Percentiles rank a stretch among this genome's conserved stretches.
Evolutionary conservation across 2,797 vertebrate genomes (phyloP).

Genomic region (Onychomys arenicola): DNA sequence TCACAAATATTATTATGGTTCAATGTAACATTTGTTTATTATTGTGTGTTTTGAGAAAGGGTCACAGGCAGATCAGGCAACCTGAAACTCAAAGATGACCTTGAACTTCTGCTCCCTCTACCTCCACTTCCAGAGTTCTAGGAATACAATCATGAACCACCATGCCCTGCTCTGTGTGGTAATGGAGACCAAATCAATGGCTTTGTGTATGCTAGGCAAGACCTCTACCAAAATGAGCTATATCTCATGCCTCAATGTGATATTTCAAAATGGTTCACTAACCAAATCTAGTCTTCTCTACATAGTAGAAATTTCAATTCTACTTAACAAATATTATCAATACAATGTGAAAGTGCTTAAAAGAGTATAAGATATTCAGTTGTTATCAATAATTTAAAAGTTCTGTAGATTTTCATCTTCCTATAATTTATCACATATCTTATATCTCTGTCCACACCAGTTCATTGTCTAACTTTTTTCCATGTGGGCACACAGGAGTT

Average conservation of each 20-base stretch:
- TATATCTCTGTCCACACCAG: neutral
- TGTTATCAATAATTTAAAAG: neutral
- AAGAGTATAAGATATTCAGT: neutral
- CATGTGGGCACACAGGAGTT: neutral
- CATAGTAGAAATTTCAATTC: conserved; percentile 6
- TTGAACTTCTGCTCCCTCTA: neutral
- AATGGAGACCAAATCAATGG: neutral
- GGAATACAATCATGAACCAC: neutral
- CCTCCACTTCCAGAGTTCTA: neutral
- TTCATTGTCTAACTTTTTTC: neutral
- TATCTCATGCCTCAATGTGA: neutral
- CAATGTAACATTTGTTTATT: neutral
- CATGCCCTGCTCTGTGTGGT: neutral
- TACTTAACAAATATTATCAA: conserved; percentile 34
- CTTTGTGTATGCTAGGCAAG: neutral
- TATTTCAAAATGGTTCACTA: neutral
- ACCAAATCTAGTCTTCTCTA: neutral
- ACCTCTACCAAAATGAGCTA: neutral
- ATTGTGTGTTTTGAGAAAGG: neutral
- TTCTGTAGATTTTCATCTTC: conserved; percentile 1
- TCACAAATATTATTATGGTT: neutral
- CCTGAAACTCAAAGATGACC: neutral
- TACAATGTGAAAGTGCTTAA: neutral
- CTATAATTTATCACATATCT: neutral
- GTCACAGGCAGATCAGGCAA: neutral